These are phyloP conservation scores for Chionoecetes opilio DNA, from an alignment of 1,140 invertebrate species.

Conservation along the genomic window DNA sequence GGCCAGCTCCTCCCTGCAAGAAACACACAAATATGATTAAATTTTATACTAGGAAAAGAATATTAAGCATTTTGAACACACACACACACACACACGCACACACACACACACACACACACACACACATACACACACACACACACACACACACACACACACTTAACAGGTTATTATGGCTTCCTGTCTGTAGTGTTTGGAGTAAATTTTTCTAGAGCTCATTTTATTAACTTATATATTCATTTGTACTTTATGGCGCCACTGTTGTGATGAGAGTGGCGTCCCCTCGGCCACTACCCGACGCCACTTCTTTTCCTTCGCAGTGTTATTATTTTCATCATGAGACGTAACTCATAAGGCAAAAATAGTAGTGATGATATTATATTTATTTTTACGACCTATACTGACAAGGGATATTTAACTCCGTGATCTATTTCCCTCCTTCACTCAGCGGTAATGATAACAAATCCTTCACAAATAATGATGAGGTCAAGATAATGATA, in stretches of 20 bases:
- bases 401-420: background rate
- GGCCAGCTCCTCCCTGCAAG: slow-evolving; percentile 37
- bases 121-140: too few species aligned
- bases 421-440: background rate
- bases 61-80: background rate
- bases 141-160: background rate
- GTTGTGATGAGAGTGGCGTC: too few species aligned
- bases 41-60: background rate
- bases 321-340: background rate
- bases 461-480: background rate
- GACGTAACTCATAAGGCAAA: background rate
- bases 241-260: too few species aligned
- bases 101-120: too few species aligned
- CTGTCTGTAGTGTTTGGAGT: too few species aligned
- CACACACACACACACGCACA: too few species aligned
- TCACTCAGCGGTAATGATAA: background rate
- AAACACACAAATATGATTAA: background rate
- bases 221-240: too few species aligned
- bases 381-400: background rate
- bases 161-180: too few species aligned
- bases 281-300: too few species aligned
- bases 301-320: background rate
- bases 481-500: background rate
- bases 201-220: too few species aligned
- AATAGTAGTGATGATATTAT: background rate